Evolutionary conservation across 2,888 invertebrate species (phyloP).

Genomic region (Ceramica pisi): DNA sequence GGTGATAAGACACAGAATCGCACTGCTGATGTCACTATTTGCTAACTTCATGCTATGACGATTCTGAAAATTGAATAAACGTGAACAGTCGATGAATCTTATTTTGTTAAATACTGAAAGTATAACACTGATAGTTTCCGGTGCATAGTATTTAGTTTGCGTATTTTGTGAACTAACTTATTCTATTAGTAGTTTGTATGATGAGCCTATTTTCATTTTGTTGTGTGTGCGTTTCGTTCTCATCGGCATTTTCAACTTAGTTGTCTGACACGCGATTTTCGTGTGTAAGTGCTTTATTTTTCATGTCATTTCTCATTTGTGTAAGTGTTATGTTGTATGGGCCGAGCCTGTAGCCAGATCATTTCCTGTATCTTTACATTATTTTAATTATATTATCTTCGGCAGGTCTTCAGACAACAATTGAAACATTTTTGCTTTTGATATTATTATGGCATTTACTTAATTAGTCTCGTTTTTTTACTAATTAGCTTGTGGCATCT

Average conservation of each 20-base stretch:
- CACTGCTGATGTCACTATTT: background rate
- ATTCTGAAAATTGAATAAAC: background rate
- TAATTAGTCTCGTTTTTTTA: conserved; percentile 45
- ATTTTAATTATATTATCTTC: background rate
- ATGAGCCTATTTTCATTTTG: conserved; percentile 45
- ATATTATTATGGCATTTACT: conserved; percentile 56
- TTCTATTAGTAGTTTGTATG: conserved; percentile 47
- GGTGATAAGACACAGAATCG: too few relatives aligned
- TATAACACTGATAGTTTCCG: conserved; percentile 19
- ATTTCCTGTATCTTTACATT: background rate
- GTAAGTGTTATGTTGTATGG: conserved; percentile 32
- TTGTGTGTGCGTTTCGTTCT: conserved; percentile 45
- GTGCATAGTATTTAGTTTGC: conserved; percentile 41
- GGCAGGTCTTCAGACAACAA: background rate
- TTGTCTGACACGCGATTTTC: conserved; percentile 38
- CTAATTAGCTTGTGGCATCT: conserved; percentile 11
- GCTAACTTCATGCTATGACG: background rate
- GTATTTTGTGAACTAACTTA: conserved; percentile 52
- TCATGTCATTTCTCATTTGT: conserved; percentile 62
- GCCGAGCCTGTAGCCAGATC: conserved; percentile 37
- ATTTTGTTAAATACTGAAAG: conserved; percentile 37
- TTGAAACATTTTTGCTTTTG: conserved; percentile 13
- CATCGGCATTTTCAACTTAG: conserved; percentile 56
- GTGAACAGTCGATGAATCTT: conserved; percentile 17
- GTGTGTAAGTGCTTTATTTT: conserved; percentile 46